These are phyloP conservation scores for Eidolon helvum DNA, from an alignment of 2,113 vertebrate species.

Conservation along the genomic window DNA sequence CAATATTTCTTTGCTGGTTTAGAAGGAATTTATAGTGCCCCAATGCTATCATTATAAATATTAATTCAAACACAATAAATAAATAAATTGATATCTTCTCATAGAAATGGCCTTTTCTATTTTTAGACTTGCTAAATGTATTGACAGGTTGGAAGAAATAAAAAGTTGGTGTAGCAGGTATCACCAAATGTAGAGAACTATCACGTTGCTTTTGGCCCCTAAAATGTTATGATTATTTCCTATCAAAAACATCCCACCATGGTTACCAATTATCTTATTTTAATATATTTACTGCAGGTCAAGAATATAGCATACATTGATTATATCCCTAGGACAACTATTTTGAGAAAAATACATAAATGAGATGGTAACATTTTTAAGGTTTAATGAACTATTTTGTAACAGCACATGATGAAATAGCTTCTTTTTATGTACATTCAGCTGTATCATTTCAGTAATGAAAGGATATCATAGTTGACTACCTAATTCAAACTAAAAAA, in stretches of 20 bases:
- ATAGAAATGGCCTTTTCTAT: conserved; percentile 37
- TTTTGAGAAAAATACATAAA: not conserved
- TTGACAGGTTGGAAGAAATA: conserved; percentile 9
- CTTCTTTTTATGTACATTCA: not conserved
- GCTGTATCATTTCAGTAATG: not conserved
- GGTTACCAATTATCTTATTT: not conserved
- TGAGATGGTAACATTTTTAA: not conserved
- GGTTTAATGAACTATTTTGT: not conserved
- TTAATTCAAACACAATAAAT: not conserved
- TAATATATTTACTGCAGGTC: not conserved
- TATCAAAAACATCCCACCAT: not conserved
- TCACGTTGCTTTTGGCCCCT: not conserved
- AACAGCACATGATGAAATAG: not conserved
- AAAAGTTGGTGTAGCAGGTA: conserved; percentile 25
- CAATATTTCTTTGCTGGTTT: conserved; percentile 14
- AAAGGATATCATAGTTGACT: not conserved
- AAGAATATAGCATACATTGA: not conserved
- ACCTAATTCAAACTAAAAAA: conserved; percentile 17
- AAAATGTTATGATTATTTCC: not conserved
- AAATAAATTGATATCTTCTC: not conserved
- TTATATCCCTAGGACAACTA: not conserved
- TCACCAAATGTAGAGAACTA: conserved; percentile 7
- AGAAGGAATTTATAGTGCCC: not conserved
- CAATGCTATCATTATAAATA: conserved; percentile 31
- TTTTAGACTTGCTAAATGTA: conserved; percentile 52